Percentiles rank a stretch among this genome's conserved stretches.
phyloP scores from a whole-genome alignment of 2,888 invertebrate species.

The Phlogophora meticulosa region DNA sequence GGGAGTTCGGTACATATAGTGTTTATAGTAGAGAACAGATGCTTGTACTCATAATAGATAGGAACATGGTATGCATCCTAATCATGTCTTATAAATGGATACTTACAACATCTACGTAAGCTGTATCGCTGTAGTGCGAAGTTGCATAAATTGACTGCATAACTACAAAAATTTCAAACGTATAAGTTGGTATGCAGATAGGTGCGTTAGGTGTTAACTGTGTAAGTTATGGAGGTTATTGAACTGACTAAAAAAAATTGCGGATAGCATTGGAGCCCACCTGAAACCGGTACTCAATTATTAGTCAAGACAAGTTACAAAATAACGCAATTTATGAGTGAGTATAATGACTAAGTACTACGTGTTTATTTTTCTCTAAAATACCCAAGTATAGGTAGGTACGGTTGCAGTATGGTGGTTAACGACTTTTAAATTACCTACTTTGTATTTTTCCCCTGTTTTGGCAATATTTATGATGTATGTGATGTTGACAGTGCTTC shows the following conservation, averaged over 20 bases:
- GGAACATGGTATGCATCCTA: constrained; percentile 11
- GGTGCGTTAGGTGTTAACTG: constrained; percentile 18
- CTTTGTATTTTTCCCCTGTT: not conserved
- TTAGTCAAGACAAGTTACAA: constrained; percentile 20
- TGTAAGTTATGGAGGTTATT: constrained; percentile 31
- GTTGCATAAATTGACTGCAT: constrained; percentile 4
- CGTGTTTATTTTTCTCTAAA: constrained; percentile 5
- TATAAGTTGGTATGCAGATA: constrained; percentile 4
- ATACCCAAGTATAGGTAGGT: not conserved
- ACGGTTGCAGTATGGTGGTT: not conserved
- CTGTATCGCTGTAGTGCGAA: constrained; percentile 13
- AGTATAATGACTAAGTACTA: constrained; percentile 21
- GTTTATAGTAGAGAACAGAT: constrained; percentile 47
- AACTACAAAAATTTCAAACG: not conserved
- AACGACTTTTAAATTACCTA: not conserved
- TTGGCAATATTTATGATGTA: not conserved
- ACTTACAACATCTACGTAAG: constrained; percentile 26
- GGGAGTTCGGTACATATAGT: constrained; percentile 21
- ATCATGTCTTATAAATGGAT: constrained; percentile 27
- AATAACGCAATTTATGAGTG: not conserved
- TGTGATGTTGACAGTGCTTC: constrained; percentile 3
- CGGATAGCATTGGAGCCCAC: constrained; percentile 7
- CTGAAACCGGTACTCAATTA: constrained; percentile 48
- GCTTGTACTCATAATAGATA: constrained; percentile 26
- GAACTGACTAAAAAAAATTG: constrained; percentile 25